Evolutionary conservation across 2,888 invertebrate genomes (phyloP).

Genomic region (Tribolium freemani): DNA sequence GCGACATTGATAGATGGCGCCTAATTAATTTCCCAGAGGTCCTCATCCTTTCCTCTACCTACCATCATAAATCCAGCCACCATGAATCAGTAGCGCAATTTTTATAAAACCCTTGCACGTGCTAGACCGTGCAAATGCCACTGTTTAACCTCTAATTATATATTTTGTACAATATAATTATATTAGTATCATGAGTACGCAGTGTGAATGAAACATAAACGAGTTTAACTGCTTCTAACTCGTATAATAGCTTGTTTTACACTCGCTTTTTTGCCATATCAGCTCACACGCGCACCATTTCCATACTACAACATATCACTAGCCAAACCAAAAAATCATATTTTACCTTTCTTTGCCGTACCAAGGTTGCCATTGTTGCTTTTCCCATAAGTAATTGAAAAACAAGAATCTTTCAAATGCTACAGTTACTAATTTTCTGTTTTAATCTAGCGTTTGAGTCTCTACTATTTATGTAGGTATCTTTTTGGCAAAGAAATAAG

Average conservation of each 20-base stretch:
- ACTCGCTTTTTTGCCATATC: slow-evolving; percentile 16
- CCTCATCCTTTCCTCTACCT: slow-evolving; percentile 32
- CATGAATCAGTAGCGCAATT: neutral
- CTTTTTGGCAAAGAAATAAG: too few relatives aligned
- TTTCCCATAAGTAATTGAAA: neutral
- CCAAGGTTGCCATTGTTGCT: neutral
- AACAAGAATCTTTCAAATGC: neutral
- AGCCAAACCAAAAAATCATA: neutral
- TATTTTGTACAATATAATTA: slow-evolving; percentile 42
- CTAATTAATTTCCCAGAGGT: slow-evolving; percentile 52
- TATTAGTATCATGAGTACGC: slow-evolving; percentile 45
- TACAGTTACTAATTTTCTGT: neutral
- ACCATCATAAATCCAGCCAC: slow-evolving; percentile 3
- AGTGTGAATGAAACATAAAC: slow-evolving; percentile 54
- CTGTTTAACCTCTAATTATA: slow-evolving; percentile 46
- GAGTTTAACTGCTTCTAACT: slow-evolving; percentile 51
- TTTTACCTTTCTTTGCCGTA: neutral
- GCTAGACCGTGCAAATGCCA: slow-evolving; percentile 46
- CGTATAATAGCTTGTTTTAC: slow-evolving; percentile 29
- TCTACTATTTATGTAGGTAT: neutral
- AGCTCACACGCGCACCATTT: slow-evolving; percentile 16
- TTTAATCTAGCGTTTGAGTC: too few relatives aligned
- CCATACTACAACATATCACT: neutral
- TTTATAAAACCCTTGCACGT: slow-evolving; percentile 40
- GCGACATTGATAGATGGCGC: slow-evolving; percentile 61